Conservation (phyloP, 2,888 invertebrate species). For the Cataglyphis rosenhaueri region DNA sequence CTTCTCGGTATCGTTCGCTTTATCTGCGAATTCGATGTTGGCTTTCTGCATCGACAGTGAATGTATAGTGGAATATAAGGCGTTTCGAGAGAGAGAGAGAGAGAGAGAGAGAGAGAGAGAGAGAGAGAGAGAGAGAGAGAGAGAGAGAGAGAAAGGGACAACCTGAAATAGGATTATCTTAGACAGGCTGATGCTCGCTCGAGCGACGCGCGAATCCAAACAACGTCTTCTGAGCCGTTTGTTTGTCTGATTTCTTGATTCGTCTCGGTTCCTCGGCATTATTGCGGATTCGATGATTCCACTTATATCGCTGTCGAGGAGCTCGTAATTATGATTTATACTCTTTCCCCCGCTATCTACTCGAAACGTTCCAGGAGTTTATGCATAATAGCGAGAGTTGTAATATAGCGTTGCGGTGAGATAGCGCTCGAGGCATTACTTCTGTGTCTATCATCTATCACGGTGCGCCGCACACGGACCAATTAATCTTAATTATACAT, state of each 20-base stretch:
- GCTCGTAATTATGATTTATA: conserved; percentile 52
- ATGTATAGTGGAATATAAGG: conserved; percentile 27
- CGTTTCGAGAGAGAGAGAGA: background rate
- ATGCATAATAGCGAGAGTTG: conserved; percentile 47
- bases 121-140: too few species aligned
- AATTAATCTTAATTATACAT: conserved; percentile 55
- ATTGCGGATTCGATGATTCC: conserved; percentile 23
- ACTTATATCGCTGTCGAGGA: conserved; percentile 28
- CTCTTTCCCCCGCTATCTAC: conserved; percentile 37
- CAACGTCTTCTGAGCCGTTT: background rate
- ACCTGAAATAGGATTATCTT: conserved; percentile 33
- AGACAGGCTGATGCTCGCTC: conserved; percentile 6
- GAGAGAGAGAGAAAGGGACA: background rate
- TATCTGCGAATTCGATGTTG: conserved; percentile 18
- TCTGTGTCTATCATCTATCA: conserved; percentile 50
- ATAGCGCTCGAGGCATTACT: conserved; percentile 40
- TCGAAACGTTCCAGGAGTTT: conserved; percentile 33
- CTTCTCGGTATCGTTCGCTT: conserved; percentile 21
- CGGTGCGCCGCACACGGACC: conserved; percentile 50
- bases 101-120: too few species aligned
- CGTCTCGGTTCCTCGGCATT: background rate
- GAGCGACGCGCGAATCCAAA: conserved; percentile 3
- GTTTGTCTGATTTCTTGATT: conserved; percentile 20
- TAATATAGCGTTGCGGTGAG: conserved; percentile 48
- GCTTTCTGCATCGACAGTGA: conserved; percentile 21